phyloP scores from a whole-genome alignment of 2,888 invertebrate genomes.

The Callyntrura guangdongensis region DNA sequence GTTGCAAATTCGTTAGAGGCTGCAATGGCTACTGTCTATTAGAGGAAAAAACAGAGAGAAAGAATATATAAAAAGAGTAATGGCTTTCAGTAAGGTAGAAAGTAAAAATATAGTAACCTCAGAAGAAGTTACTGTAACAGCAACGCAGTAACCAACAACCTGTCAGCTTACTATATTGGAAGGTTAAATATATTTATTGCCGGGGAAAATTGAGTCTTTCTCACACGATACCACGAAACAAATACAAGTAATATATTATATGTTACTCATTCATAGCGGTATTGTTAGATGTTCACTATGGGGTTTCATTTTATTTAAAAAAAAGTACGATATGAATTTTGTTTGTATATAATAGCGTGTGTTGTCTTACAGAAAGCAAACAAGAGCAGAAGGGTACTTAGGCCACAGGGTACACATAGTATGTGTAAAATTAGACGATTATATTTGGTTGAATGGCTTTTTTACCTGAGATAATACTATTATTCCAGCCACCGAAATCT shows the following conservation, averaged over 20 bases:
- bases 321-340: constrained; percentile 52
- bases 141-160: constrained; percentile 30
- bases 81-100: constrained; percentile 53
- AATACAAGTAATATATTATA: background rate
- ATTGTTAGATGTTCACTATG: constrained; percentile 44
- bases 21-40: constrained; percentile 83
- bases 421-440: background rate
- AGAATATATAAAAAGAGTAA: too few relatives aligned
- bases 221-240: background rate
- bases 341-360: background rate
- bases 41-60: constrained; percentile 15
- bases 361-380: background rate
- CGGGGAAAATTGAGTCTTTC: constrained; percentile 48
- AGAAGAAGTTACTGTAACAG: constrained; percentile 18
- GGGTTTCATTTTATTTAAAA: constrained; percentile 62
- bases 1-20: constrained; percentile 84
- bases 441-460: constrained; percentile 6
- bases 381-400: too few relatives aligned
- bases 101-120: constrained; percentile 24
- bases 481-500: constrained; percentile 81
- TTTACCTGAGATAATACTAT: constrained; percentile 83
- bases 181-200: constrained; percentile 64
- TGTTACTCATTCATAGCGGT: background rate
- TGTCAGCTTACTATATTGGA: constrained; percentile 56
- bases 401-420: too few relatives aligned